Conservation (phyloP, 2,797 vertebrate species). For the Pogonophryne albipinna region DNA sequence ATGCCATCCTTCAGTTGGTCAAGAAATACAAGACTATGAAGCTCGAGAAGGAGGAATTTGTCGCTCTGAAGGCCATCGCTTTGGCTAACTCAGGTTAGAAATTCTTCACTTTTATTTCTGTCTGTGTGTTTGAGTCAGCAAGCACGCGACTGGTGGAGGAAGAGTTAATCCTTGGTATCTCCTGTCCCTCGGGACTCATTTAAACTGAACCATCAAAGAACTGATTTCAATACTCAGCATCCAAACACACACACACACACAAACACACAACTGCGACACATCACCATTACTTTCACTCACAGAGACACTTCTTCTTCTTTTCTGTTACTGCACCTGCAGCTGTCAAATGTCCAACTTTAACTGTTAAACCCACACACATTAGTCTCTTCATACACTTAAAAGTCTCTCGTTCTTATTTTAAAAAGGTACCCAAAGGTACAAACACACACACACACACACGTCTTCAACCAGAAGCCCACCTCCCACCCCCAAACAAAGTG, state of each 20-base stretch:
- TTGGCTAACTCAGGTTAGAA: conserved; percentile 98
- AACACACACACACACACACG: conserved; percentile 24
- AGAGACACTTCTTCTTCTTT: background rate
- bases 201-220: conserved; percentile 88
- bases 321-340: background rate
- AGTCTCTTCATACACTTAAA: conserved; percentile 8
- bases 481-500: conserved; percentile 70
- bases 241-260: conserved; percentile 11
- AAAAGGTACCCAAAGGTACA: conserved; percentile 9
- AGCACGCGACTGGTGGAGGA: conserved; percentile 30
- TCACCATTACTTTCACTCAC: conserved; percentile 12
- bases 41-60: conserved; percentile 99
- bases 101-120: conserved; percentile 35
- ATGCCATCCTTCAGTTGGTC: conserved; percentile 98
- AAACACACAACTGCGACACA: conserved; percentile 13
- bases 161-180: conserved; percentile 80
- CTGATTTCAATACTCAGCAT: conserved; percentile 79
- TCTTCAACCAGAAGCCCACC: conserved; percentile 46
- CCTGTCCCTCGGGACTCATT: conserved; percentile 80
- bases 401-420: conserved; percentile 22
- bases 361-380: conserved; percentile 5
- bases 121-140: conserved; percentile 21
- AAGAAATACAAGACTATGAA: conserved; percentile 99
- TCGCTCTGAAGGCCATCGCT: conserved; percentile 98
- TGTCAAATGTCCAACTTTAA: conserved; percentile 20